Conservation (phyloP, 2,888 invertebrate species). For the Sarcophaga variegata region DNA sequence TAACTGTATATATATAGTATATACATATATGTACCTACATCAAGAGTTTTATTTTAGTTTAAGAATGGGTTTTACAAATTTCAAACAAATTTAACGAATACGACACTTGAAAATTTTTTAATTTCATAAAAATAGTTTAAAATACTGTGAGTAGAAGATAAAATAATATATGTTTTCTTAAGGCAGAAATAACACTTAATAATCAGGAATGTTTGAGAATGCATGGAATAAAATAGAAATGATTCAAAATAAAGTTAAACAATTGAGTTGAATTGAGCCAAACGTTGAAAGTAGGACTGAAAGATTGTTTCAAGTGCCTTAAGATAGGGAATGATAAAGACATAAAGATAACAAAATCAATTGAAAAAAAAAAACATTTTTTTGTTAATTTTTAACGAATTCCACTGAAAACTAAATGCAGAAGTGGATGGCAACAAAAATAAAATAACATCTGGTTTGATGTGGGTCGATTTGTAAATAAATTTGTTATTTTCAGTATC, state of each 20-base stretch:
- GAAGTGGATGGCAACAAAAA: not conserved
- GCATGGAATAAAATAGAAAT: slow-evolving; percentile 71
- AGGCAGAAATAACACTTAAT: slow-evolving; percentile 58
- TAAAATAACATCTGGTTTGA: slow-evolving; percentile 75
- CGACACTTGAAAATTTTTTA: slow-evolving; percentile 41
- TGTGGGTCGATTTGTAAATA: slow-evolving; percentile 42
- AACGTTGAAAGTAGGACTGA: slow-evolving; percentile 41
- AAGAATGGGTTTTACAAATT: slow-evolving; percentile 58
- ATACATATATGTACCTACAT: not conserved
- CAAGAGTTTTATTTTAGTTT: slow-evolving; percentile 25
- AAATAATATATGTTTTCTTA: not conserved
- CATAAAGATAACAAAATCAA: slow-evolving; percentile 77
- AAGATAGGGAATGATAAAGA: slow-evolving; percentile 72
- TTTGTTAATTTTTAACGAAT: slow-evolving; percentile 69
- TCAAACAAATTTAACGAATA: slow-evolving; percentile 46
- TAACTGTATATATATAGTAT: too few relatives aligned
- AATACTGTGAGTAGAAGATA: slow-evolving; percentile 19
- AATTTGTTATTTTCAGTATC: slow-evolving; percentile 40
- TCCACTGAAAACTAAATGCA: not conserved
- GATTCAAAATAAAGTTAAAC: slow-evolving; percentile 72
- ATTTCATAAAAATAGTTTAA: slow-evolving; percentile 39
- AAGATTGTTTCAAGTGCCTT: slow-evolving; percentile 52
- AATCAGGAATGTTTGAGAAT: slow-evolving; percentile 73
- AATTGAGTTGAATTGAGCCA: slow-evolving; percentile 20
- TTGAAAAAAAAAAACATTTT: slow-evolving; percentile 9